These are phyloP conservation scores for Carposina sasakii DNA, from an alignment of 1,140 invertebrate species.

Conservation along the genomic window DNA sequence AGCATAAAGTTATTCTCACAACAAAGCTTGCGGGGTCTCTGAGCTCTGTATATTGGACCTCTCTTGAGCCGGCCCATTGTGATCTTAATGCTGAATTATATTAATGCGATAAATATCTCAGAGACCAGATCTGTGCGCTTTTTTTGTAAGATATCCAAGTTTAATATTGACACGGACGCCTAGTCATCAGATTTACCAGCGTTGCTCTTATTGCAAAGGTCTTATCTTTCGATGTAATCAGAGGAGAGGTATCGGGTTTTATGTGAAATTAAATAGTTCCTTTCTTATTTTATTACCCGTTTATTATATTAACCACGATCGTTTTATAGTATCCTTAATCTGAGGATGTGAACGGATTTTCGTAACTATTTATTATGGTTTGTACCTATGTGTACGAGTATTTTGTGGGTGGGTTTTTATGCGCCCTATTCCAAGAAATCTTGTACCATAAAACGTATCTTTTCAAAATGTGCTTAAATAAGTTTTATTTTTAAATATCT, in stretches of 20 bases:
- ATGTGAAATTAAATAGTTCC: no score
- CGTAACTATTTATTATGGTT: no score
- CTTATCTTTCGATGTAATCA: conserved; percentile 45
- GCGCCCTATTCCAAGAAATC: no score
- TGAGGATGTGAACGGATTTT: no score
- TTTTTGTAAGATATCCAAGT: conserved; percentile 41
- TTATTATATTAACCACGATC: no score
- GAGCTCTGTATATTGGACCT: conserved; percentile 65
- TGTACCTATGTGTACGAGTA: no score
- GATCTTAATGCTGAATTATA: conserved; percentile 69
- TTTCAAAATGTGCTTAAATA: no score
- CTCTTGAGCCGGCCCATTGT: conserved; percentile 64
- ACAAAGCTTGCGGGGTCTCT: conserved; percentile 53
- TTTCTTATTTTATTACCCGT: no score
- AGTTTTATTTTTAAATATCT: no score
- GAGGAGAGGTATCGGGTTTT: conserved; percentile 48
- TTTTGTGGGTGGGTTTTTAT: no score
- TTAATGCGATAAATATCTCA: conserved; percentile 71
- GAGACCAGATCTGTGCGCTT: conserved; percentile 51
- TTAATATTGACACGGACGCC: conserved; percentile 52
- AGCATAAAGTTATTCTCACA: conserved; percentile 69
- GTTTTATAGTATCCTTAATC: no score
- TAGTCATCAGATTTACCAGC: conserved; percentile 36
- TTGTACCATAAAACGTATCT: no score
- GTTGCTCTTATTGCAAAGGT: conserved; percentile 42